These are phyloP conservation scores for Intellagama lesueurii DNA, from an alignment of 2,797 vertebrate genomes.

Conservation along the genomic window DNA sequence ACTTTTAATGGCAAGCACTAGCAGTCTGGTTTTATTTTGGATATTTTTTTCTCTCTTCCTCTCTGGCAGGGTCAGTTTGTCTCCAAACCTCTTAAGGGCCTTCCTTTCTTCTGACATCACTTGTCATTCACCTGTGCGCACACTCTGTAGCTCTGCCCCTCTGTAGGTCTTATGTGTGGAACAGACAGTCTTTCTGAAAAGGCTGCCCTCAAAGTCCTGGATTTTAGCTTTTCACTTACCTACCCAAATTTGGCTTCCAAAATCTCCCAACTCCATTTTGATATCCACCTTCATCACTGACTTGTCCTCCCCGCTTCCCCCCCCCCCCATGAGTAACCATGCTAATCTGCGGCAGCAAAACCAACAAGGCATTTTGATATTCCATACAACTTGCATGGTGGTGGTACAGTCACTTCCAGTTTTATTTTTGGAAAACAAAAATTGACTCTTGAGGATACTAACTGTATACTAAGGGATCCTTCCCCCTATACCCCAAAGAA, in stretches of 20 bases:
- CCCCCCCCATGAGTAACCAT: neutral
- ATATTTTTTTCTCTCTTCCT: too few species aligned
- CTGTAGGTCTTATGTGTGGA: neutral
- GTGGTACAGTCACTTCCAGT: neutral
- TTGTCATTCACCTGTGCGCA: neutral
- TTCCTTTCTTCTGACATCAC: neutral
- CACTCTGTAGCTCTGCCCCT: neutral
- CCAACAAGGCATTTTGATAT: neutral
- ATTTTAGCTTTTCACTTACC: neutral
- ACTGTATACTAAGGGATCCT: too few species aligned
- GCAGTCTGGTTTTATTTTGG: neutral
- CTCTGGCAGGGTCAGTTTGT: neutral
- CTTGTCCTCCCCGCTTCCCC: neutral
- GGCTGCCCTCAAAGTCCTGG: neutral
- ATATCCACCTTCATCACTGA: too few species aligned
- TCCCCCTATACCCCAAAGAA: too few species aligned
- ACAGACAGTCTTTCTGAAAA: neutral
- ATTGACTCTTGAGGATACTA: too few species aligned
- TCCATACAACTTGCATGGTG: neutral
- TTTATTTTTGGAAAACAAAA: too few species aligned
- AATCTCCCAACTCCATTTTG: neutral
- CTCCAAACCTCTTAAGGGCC: neutral
- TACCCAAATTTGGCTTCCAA: neutral
- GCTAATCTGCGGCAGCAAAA: neutral
- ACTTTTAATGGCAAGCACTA: too few species aligned